Percentiles rank a stretch among this genome's conserved stretches.
Evolutionary conservation across 2,888 invertebrate genomes (phyloP).

Genomic region (Pediacus dermestoides): DNA sequence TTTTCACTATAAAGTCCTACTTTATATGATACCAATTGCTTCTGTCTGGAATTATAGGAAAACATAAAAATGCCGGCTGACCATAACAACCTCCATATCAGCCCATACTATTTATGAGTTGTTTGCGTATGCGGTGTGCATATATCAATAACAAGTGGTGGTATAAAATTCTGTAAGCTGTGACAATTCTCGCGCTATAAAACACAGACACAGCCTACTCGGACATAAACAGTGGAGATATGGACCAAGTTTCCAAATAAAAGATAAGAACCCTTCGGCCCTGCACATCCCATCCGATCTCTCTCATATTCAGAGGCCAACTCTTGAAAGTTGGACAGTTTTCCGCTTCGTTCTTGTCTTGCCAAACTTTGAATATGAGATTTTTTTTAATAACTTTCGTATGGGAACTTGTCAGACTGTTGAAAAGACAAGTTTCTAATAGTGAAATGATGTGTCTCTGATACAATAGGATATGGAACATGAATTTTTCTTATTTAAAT

Average conservation of each 20-base stretch:
- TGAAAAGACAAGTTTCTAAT: conserved; percentile 25
- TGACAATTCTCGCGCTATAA: conserved; percentile 37
- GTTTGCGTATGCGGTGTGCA: conserved; percentile 19
- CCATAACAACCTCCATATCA: no score
- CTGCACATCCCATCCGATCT: conserved; percentile 21
- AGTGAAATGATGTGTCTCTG: conserved; percentile 22
- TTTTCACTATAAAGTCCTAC: no score
- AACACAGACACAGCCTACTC: conserved; percentile 35
- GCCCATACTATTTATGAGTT: conserved; percentile 23
- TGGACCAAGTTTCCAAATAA: conserved; percentile 42
- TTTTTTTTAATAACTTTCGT: conserved; percentile 36
- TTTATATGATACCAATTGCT: no score
- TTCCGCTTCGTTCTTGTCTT: conserved; percentile 29
- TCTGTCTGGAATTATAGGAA: no score
- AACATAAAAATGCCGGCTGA: no score
- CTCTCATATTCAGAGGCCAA: conserved; percentile 21
- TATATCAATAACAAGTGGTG: conserved; percentile 22
- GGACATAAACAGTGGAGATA: conserved; percentile 39
- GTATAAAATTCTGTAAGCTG: conserved; percentile 25
- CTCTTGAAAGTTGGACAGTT: conserved; percentile 34
- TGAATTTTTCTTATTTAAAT: no score
- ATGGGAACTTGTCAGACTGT: conserved; percentile 32
- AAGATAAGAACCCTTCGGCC: conserved; percentile 34
- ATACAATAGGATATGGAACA: no score
- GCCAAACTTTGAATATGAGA: conserved; percentile 35